Conservation (phyloP, 2,888 invertebrate genomes). For the Dicranocentrus wangi region DNA sequence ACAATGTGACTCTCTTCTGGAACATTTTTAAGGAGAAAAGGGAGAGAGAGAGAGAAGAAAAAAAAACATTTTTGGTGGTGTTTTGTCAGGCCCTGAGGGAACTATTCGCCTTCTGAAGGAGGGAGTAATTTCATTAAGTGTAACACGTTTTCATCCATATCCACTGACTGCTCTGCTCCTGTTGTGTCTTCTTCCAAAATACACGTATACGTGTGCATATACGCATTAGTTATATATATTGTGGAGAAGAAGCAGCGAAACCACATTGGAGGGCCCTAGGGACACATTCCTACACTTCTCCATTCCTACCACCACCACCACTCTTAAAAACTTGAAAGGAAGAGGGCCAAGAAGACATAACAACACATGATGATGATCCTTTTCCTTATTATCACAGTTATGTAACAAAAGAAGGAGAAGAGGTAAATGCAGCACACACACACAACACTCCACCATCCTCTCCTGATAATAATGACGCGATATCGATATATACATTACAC, state of each 20-base stretch:
- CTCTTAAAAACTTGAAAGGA: slow-evolving; percentile 1
- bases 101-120: slow-evolving; percentile 71
- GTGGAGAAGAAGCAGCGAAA: slow-evolving; percentile 42
- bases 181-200: neutral
- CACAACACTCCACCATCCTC: neutral
- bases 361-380: slow-evolving; percentile 12
- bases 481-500: slow-evolving; percentile 40
- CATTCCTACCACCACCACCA: no score
- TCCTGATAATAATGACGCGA: slow-evolving; percentile 21
- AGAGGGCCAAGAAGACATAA: slow-evolving; percentile 10
- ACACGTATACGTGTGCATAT: neutral
- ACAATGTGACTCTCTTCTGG: no score
- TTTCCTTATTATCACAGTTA: slow-evolving; percentile 20
- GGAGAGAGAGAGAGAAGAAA: slow-evolving; percentile 3
- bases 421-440: slow-evolving; percentile 19
- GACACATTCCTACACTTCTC: slow-evolving; percentile 68
- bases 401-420: slow-evolving; percentile 48
- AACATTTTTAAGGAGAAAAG: no score
- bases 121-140: slow-evolving; percentile 73
- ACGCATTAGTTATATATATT: neutral
- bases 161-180: slow-evolving; percentile 17
- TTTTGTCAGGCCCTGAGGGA: slow-evolving; percentile 68
- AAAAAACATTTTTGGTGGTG: slow-evolving; percentile 35
- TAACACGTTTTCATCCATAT: slow-evolving; percentile 70
- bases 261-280: slow-evolving; percentile 70